Conservation (phyloP, 2,888 invertebrate genomes). For the Drosophila buzzatii region DNA sequence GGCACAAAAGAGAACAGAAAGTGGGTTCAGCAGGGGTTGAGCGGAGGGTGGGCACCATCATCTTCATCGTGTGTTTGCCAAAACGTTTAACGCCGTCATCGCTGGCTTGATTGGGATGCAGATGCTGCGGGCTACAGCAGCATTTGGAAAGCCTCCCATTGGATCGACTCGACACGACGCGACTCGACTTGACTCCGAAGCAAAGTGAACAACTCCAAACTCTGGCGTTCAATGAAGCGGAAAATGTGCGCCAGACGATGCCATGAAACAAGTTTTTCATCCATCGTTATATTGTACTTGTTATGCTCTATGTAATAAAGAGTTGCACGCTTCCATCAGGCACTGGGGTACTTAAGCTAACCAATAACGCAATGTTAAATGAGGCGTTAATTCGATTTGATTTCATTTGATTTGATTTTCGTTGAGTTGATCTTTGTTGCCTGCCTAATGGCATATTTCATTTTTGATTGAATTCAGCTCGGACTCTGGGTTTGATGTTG, state of each 20-base stretch:
- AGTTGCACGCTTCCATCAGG: conserved; percentile 27
- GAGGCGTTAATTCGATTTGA: conserved; percentile 41
- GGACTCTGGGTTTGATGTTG: neutral
- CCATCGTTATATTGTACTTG: conserved; percentile 33
- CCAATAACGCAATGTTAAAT: conserved; percentile 28
- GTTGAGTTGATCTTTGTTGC: conserved; percentile 6
- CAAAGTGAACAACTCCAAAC: conserved; percentile 33
- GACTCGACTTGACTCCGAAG: conserved; percentile 9
- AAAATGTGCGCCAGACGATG: conserved; percentile 77
- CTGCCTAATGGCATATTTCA: conserved; percentile 12
- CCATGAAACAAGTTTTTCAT: conserved; percentile 71
- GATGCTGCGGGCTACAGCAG: conserved; percentile 66
- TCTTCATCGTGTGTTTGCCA: conserved; percentile 69
- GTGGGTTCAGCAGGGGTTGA: no score
- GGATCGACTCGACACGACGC: conserved; percentile 21
- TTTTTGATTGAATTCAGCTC: conserved; percentile 22
- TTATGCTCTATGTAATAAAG: conserved; percentile 45
- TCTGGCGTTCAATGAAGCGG: conserved; percentile 72
- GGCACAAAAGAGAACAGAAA: neutral
- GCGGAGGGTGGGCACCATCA: conserved; percentile 2
- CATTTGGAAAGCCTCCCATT: conserved; percentile 51
- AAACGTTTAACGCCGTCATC: conserved; percentile 79
- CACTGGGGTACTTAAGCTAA: conserved; percentile 16
- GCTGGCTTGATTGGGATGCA: conserved; percentile 71
- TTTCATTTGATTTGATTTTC: conserved; percentile 19